phyloP scores from a whole-genome alignment of 2,113 vertebrate species.

The Podarcis raffonei region DNA sequence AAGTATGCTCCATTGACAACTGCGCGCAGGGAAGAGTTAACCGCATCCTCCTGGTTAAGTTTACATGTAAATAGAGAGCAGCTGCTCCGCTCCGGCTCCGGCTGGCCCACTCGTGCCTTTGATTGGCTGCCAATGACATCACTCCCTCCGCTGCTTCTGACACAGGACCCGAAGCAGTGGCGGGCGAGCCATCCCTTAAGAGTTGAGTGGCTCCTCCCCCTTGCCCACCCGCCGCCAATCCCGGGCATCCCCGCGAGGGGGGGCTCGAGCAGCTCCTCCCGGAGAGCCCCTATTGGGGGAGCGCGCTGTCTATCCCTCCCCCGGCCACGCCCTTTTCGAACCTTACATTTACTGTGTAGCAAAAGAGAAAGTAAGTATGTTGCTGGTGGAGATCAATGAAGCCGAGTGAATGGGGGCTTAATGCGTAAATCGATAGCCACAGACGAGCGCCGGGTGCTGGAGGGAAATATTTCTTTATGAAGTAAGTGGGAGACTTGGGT shows the following conservation, averaged over 20 bases:
- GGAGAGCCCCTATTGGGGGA: constrained; percentile 43
- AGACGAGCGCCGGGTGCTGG: constrained; percentile 46
- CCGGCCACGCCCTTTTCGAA: constrained; percentile 70
- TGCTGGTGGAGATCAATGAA: constrained; percentile 80
- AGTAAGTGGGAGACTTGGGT: constrained; percentile 60
- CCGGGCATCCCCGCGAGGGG: background rate
- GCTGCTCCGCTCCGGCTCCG: constrained; percentile 63
- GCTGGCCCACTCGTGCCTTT: constrained; percentile 65
- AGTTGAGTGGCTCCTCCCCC: constrained; percentile 32
- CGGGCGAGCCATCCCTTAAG: constrained; percentile 52
- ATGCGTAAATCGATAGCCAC: constrained; percentile 32
- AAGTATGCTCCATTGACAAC: constrained; percentile 37
- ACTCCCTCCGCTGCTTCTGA: constrained; percentile 61
- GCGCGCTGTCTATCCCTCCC: constrained; percentile 17
- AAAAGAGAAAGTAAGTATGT: constrained; percentile 90
- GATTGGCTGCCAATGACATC: constrained; percentile 95
- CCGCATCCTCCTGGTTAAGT: constrained; percentile 15
- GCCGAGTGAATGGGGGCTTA: constrained; percentile 80
- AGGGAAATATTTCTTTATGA: constrained; percentile 46
- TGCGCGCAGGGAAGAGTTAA: constrained; percentile 55
- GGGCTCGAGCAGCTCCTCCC: background rate
- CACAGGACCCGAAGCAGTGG: constrained; percentile 56
- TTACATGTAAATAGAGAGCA: constrained; percentile 64
- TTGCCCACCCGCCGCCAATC: background rate
- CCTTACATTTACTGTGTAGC: constrained; percentile 82